Conservation (phyloP, 2,797 vertebrate species). For the Cuculus canorus region DNA sequence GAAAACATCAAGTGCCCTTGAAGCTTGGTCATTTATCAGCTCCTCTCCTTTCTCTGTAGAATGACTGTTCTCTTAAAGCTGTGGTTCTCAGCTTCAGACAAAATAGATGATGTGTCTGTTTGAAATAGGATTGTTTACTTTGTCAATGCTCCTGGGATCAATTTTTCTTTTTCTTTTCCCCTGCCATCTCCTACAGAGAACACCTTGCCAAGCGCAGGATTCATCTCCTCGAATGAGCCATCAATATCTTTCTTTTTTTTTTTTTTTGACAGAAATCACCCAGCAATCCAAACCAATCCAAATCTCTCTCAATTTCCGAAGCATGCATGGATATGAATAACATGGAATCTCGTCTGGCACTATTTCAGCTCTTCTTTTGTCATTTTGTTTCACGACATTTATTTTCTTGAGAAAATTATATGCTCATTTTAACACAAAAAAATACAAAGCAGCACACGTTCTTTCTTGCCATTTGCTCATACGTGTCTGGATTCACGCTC, state of each 20-base stretch:
- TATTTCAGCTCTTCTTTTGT: neutral
- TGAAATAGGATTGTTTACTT: constrained; percentile 44
- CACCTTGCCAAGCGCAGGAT: constrained; percentile 17
- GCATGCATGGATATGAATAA: neutral
- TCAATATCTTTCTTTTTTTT: neutral
- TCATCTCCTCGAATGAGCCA: constrained; percentile 10
- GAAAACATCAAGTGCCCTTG: neutral
- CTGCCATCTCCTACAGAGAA: neutral
- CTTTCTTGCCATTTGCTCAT: neutral
- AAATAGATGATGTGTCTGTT: constrained; percentile 55
- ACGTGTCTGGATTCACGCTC: neutral
- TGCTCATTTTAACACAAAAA: neutral
- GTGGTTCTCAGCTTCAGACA: constrained; percentile 26
- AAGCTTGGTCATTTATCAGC: neutral
- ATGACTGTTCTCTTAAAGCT: neutral
- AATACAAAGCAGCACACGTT: neutral
- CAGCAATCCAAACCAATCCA: constrained; percentile 10
- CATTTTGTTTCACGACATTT: neutral
- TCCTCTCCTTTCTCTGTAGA: neutral
- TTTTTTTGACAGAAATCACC: constrained; percentile 21
- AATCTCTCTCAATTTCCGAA: constrained; percentile 14
- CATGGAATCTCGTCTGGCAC: neutral
- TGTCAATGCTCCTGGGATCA: neutral
- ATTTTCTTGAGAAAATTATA: neutral
- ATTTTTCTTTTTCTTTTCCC: neutral